Evolutionary conservation across 1,140 invertebrate species (phyloP), one percentile per base, ranked within the genome.

Genomic region (Tetraneura akinire): DNA sequence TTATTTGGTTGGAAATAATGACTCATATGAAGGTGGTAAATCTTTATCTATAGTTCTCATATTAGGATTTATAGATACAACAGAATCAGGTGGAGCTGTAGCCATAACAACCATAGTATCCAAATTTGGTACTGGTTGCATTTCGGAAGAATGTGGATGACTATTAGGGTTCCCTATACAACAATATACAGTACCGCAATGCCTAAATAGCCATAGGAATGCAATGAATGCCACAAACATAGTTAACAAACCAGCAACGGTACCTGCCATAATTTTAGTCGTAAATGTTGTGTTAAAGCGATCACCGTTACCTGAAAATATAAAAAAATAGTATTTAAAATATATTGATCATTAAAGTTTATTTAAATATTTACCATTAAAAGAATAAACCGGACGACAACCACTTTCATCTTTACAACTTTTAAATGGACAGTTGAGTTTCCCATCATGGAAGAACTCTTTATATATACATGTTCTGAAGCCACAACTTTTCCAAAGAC

Each of bases 191-290:
- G 83, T 64, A 14, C 83, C 37, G 53, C 82, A 83, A 37, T 83
- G 83, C 6, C 83, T 73, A 32, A 84, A 85, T 32, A 82, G 60
- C 82, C 83, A 84, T 47, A 85, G 76, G 71, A 83, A 85, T 14
- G 82, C 80, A 13, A 85, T 80, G 80, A 85, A 85, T 9, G 85
- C 82, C 62, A 84, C 82, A 70, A 85, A 84, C 47, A 84, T 83
- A 13, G 84, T 80, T 29, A 85, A 83, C 6, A 85, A 76, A 13
- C 82, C 82, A 8, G 84, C 83, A 21, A 84, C 84, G 1, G 84
- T 84, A 1, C 66, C 81, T 21, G 55, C 57, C 18, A 82, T 14
- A 55, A 73, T 21, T 81, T 80, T 80, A 18, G 64, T 81, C 16
- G 26, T 62, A 11, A 81, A 26, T 42, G 55, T 60, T 16, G 70